Evolutionary conservation across 2,888 invertebrate genomes (phyloP).

Genomic region (Diadegma fenestrale): DNA sequence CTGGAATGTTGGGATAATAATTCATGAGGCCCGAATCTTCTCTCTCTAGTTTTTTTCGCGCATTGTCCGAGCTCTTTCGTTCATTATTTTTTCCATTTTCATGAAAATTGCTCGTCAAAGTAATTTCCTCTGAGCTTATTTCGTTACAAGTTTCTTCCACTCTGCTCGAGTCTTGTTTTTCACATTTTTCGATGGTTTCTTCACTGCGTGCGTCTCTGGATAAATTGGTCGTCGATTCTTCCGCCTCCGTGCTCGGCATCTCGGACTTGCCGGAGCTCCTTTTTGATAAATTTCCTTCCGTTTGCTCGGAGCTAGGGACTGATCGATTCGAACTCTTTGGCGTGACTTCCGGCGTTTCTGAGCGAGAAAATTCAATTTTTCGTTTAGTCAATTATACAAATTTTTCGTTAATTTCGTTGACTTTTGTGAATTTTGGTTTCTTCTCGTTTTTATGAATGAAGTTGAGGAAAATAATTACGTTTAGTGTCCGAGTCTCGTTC

Average conservation of each 20-base stretch:
- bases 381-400: neutral
- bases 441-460: neutral
- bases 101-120: constrained; percentile 52
- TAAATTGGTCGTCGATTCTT: constrained; percentile 46
- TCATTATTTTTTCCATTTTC: constrained; percentile 48
- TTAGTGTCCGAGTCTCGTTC: constrained; percentile 72
- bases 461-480: constrained; percentile 67
- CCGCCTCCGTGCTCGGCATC: constrained; percentile 48
- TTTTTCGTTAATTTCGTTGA: neutral
- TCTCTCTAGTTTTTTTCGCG: constrained; percentile 66
- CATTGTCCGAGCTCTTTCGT: constrained; percentile 70
- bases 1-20: constrained; percentile 79
- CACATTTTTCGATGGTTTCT: constrained; percentile 51
- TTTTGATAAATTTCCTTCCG: constrained; percentile 45
- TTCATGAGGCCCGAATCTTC: constrained; percentile 69
- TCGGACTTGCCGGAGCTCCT: constrained; percentile 60
- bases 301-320: constrained; percentile 46
- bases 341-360: constrained; percentile 42
- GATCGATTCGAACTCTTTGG: constrained; percentile 54
- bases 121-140: constrained; percentile 50
- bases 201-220: constrained; percentile 56
- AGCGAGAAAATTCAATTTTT: neutral
- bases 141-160: constrained; percentile 48
- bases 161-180: constrained; percentile 40
- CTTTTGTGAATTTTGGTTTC: neutral